Conservation (phyloP, 2,113 vertebrate genomes). For the Indicator maculatus region DNA sequence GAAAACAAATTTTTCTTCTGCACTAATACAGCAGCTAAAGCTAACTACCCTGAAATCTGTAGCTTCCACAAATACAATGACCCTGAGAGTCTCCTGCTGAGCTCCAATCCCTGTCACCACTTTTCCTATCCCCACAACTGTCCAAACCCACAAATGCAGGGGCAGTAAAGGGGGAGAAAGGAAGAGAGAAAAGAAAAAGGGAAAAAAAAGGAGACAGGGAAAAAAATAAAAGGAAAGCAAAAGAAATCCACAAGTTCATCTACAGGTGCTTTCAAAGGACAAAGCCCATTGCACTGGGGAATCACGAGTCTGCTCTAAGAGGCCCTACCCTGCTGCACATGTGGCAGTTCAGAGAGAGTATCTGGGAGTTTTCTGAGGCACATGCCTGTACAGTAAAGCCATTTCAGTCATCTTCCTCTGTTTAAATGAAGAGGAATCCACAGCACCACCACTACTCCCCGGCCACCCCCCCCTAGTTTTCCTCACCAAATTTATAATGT, state of each 20-base stretch:
- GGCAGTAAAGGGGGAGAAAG: background rate
- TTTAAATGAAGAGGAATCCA: background rate
- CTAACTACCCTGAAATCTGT: background rate
- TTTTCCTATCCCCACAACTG: background rate
- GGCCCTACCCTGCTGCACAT: background rate
- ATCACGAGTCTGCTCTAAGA: background rate
- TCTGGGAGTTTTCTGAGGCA: background rate
- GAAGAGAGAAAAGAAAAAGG: background rate
- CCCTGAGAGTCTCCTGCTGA: background rate
- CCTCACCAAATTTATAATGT: background rate
- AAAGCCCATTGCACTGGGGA: background rate
- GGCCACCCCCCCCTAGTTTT: background rate
- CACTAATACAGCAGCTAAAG: background rate
- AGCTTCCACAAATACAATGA: background rate
- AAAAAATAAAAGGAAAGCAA: background rate
- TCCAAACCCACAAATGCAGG: background rate
- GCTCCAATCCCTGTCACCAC: background rate
- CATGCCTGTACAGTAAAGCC: background rate
- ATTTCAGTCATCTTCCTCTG: background rate
- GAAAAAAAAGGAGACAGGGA: background rate
- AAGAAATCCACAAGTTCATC: background rate
- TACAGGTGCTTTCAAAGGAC: background rate
- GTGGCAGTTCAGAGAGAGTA: background rate
- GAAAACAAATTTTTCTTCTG: background rate
- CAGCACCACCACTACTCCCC: background rate